These are phyloP conservation scores for Polypterus senegalus DNA, from an alignment of 2,113 vertebrate species.

Conservation along the genomic window DNA sequence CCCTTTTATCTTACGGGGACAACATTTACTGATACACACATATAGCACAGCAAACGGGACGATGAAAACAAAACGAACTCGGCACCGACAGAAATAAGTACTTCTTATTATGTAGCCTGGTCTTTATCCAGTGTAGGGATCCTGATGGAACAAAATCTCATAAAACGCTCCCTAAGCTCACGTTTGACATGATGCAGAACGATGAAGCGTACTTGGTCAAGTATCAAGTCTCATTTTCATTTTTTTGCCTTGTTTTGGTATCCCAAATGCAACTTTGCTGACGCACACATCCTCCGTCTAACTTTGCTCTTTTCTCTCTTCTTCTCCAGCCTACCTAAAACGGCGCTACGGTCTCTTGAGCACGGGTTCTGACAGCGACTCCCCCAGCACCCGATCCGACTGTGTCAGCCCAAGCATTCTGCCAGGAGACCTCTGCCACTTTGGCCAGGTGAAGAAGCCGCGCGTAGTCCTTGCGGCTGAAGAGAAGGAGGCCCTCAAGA, in stretches of 20 bases:
- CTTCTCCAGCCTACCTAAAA: constrained; percentile 77
- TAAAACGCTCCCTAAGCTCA: not conserved
- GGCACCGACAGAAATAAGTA: no score
- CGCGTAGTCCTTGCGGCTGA: constrained; percentile 83
- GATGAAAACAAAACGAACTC: no score
- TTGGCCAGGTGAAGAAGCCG: constrained; percentile 83
- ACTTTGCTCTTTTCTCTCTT: not conserved
- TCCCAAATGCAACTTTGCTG: not conserved
- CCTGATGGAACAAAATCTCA: no score
- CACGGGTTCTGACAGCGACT: constrained; percentile 81
- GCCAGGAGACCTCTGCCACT: constrained; percentile 64
- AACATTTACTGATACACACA: no score
- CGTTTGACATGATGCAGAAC: not conserved
- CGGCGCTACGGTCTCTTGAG: constrained; percentile 85
- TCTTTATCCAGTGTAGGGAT: no score
- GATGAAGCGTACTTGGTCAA: no score
- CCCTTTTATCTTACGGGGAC: no score
- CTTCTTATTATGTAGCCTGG: no score
- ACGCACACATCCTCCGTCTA: not conserved
- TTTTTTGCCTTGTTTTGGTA: no score
- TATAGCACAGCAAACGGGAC: no score
- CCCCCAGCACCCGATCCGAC: constrained; percentile 66
- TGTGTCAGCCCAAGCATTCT: constrained; percentile 73
- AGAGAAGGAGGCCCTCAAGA: constrained; percentile 87
- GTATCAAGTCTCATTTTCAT: not conserved